Evolutionary conservation across 1,140 invertebrate genomes (phyloP), one percentile per base, ranked within the genome.

Genomic region (Vanessa atalanta): DNA sequence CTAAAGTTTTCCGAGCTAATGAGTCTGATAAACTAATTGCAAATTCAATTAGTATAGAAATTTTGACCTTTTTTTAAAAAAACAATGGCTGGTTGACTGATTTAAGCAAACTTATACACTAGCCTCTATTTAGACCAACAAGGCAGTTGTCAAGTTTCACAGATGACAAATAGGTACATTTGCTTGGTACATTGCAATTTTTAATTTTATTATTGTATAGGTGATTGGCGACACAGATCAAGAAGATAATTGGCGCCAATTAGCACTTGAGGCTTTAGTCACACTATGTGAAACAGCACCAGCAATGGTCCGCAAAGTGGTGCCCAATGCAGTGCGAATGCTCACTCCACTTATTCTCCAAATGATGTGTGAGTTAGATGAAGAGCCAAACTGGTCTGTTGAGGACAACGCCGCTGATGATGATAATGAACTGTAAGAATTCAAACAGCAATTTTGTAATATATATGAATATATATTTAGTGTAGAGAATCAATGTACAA

Each of bases 341-440:
- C 91, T 97, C 77, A 96, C 99, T 16, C 96, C 97, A 0, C 93
- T 98, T 69, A 95, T 99, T 68, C 92, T 99, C 57, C 95, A 96
- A 85, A 97, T 99, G 96, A 99, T 99, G 99, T 98, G 98, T 13
- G 98, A 99, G 84, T 92, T 99, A 53, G 98, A 99, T 43, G 98
- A 99, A 23, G 97, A 99, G 78, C 94, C 96, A 43, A 96, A 97
- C 48, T 99, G 98, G 97, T 94, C 96, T 9, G 89, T 95, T 50
- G 94, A 94, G 57, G 97, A 97, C 87, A 96, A 97, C 80, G 95
- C 97, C 48, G 93, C 95, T 57, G 96, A 98, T 76, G 97, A 98
- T 76, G 97, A 98, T 85, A 97, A 97, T 81, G 97, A 98, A 82
- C 91, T 83, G 91, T 93, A 60, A 83, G 83, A 43, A 43, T 43